A percentile compares a stretch with the other conserved stretches of the same genome.
Evolutionary conservation across 2,797 vertebrate species (phyloP).

Genomic region (Lemur catta): DNA sequence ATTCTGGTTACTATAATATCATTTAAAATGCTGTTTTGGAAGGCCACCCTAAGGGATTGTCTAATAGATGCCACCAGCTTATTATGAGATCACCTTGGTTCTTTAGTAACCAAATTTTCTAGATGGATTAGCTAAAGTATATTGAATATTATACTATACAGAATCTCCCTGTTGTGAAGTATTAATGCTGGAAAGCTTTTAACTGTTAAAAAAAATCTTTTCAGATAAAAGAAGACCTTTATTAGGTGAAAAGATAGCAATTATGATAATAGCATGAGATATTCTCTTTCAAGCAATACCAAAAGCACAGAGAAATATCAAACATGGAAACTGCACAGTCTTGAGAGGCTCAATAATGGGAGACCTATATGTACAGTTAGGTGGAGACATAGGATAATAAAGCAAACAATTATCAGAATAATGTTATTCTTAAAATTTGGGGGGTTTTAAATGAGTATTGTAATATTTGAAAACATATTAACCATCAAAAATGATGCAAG

Average conservation of each 20-base stretch:
- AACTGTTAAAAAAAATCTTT: conserved; percentile 48
- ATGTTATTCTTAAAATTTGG: neutral
- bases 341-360: neutral
- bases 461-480: neutral
- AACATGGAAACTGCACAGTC: neutral
- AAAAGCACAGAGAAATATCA: conserved; percentile 31
- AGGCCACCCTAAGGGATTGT: neutral
- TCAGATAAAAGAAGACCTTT: conserved; percentile 53
- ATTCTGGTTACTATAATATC: conserved; percentile 4
- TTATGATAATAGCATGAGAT: conserved; percentile 54
- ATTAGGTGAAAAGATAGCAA: conserved; percentile 55
- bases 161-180: conserved; percentile 31
- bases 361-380: neutral
- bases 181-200: conserved; percentile 60
- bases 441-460: neutral
- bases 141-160: neutral
- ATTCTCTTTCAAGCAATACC: conserved; percentile 14
- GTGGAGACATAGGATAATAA: neutral
- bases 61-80: neutral
- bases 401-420: neutral
- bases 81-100: neutral
- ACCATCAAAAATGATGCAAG: neutral
- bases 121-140: conserved; percentile 27
- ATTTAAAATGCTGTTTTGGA: conserved; percentile 6
- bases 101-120: conserved; percentile 31